Evolutionary conservation across 2,888 invertebrate genomes (phyloP), one percentile per base, ranked within the genome.

Genomic region (Pyrochroa serraticornis): DNA sequence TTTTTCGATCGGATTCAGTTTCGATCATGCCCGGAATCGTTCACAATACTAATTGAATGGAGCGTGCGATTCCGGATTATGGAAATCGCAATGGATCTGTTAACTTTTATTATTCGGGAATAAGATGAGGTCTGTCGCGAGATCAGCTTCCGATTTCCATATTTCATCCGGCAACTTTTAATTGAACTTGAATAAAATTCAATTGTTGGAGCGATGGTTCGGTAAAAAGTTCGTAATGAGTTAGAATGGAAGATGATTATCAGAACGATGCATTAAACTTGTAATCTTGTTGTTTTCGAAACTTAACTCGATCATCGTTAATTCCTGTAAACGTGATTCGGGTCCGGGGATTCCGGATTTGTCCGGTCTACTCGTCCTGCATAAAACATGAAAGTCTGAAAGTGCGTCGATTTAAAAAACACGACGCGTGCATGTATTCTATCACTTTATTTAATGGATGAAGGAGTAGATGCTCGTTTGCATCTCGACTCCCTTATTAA

Each of bases 221-320:
- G 7, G 37, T 35, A 39, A 49, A 46, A 37, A 38, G 35, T 38
- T 22, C 22, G 3, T 22, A 22, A 22, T 22, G 22, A 22, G 22
- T 22, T 22, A 22, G 5, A 22, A 22, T 5, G 22, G 22, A 22
- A 22, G 52, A 52, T 51, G 55, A 50, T 64, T 57, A 57, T 45
- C 46, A 52, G 45, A 49, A 45, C 51, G 45, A 56, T 50, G 44
- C 51, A 57, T 50, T 42, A 64, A 64, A 60, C 45, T 60, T 47
- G 46, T 61, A 57, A 64, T 58, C 56, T 55, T 53, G 64, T 62
- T 63, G 66, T 67, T 67, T 60, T 48, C 58, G 49, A 56, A n/a
- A 60, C 64, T 63, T 63, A 65, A 66, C 66, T 68, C 62, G 62
- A 68, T 68, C 68, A 66, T 62, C 63, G 62, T 57, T 66, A 66